Base-by-base conservation (phyloP, 1,140 invertebrate species). In the Drosophila albomicans region DNA sequence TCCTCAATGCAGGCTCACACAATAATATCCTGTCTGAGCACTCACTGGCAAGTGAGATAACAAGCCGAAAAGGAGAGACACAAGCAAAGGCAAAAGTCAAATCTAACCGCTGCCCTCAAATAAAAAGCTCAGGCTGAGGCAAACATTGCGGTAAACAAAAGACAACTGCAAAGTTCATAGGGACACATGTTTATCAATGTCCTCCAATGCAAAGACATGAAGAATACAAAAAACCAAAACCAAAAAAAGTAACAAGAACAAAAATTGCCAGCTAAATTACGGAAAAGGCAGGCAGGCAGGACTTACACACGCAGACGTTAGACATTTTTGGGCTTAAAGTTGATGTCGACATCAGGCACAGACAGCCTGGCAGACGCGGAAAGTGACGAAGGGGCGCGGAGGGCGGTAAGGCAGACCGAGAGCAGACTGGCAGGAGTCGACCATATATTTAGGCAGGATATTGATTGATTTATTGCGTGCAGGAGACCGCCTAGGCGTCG, bases 391-490 rank as follows among this genome's bases (percentile, higher is more conserved):
- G 35, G 35, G 8, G 2, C 3, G 35, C 25, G 30, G 43, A 5
- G 10, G 10, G 11, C 5, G n/a, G 51, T 5, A 11, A 3, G n/a
- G 2, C 41, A 32, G 32, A 30, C 6, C 32, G 4, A 30, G 1
- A 48, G 43, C 43, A 66, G 56, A 61, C 46, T 46, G 52, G 30
- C 38, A 25, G 45, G 46, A 45, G 62, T 67, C 51, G 69, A 35
- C 57, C 49, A 41, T 77, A 66, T 72, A 79, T 77, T 79, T 78
- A 73, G 62, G 69, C 58, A 59, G 57, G 72, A 75, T 80, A 72
- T 76, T 79, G 65, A 81, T 80, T 81, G 78, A 81, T 81, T 81
- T 81, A 80, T 80, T 80, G 49, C 51, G 73, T 78, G 72, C 67
- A 75, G 61, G 28, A 59, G 56, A 49, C 65, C 76, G 66, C 59